Evolutionary conservation across 2,888 invertebrate genomes (phyloP), one percentile per base, ranked within the genome.

Genomic region (Aporophyla lueneburgensis): DNA sequence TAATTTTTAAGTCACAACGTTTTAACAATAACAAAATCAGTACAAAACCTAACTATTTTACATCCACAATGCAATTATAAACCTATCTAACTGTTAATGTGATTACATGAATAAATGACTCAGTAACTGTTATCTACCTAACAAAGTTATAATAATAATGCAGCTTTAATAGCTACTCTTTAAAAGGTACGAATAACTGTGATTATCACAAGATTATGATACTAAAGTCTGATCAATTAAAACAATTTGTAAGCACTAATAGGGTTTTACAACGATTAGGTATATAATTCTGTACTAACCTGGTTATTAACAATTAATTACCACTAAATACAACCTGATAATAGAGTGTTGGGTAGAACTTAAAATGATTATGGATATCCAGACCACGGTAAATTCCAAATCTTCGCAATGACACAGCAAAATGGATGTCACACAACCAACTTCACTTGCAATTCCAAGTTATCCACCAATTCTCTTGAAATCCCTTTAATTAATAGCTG

Each of bases 181-280:
- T 53, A 53, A 53, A 19, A 51, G 51, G 51, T 53, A 6, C 21
- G 21, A 53, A 21, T 53, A 53, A 53, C 21, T 53, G 51, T 21
- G 51, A 21, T 53, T 21, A 9, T 53, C 51, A 53, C 7, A 53
- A 53, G 51, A 53, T 53, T 53, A 53, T 19, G 19, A 19, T 19
- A 7, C 19, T 53, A 21, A 53, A 21, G 51, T 53, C 51, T 53
- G 51, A 53, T 40, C 61, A 62, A 62, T 62, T 62, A 62, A 12
- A 62, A 62, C 62, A 62, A 62, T n/a, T n/a, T 62, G 43, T 62
- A 62, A 62, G 10, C 62, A 62, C 62, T 12, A 19, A 43, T 33
- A 62, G 62, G 19, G 59, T 59, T 59, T 59, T 24, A n/a, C 62
- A 43, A 62, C 9, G 14, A 43, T 33, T 33, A 62, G 19, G 51